Evolutionary conservation across 2,888 invertebrate species (phyloP), one percentile per base, ranked within the genome.

Genomic region (Phrixothrix hirtus): DNA sequence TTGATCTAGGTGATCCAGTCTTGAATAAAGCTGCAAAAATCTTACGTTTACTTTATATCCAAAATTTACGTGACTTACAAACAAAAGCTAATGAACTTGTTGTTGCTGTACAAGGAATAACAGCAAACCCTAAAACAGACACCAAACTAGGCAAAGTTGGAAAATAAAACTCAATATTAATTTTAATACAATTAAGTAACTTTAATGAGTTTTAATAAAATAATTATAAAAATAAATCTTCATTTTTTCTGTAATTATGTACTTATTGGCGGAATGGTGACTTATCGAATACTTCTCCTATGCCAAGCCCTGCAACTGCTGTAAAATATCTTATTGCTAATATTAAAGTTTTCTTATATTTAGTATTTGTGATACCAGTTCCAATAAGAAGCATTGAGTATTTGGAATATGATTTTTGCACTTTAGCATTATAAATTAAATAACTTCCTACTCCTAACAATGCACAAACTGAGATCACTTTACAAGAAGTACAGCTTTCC

Each of bases 71-170:
- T 65, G 83, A 88, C 57, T 80, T 98, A 38, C 98, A 99, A 74
- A 96, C 95, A 0, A 84, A 83, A 66, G 95, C 97, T 39, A 99
- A 99, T 75, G 93, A 96, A 74, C 86, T 92, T 1, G 88, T 99
- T 60, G 98, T 97, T 1, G 83, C 86, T 32, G 91, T 95, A 2
- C 99, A 99, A 78, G 84, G 79, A 55, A 80, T 98, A 1, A 98
- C 98, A 1, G 97, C 97, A 2, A 89, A 98, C 79, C 98, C 97
- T 1, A 94, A 94, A 78, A 98, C 97, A 57, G 95, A 98, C 71
- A 92, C 95, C 0, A 88, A 87, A 72, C 78, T 98, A 35, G 97
- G 97, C 41, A 89, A 92, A 83, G 95, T 97, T 62, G 97, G 97
- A 58, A 78, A 75, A 66, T 84, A 77, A 75, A 62, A 34, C 31